These are phyloP conservation scores for Battus philenor DNA, from an alignment of 1,140 invertebrate genomes.

Conservation along the genomic window DNA sequence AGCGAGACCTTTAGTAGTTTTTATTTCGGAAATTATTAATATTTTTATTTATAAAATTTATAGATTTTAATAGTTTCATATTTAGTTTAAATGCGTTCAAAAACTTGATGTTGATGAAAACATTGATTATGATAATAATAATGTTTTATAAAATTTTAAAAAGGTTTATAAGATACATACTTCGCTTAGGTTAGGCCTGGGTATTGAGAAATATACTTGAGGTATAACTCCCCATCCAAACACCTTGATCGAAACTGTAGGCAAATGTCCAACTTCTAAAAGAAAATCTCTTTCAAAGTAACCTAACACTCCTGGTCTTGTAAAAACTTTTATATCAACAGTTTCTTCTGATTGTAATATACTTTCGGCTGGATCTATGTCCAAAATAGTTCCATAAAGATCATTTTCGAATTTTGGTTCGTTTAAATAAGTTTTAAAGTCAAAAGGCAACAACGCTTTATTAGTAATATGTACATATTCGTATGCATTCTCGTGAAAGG, in stretches of 20 bases:
- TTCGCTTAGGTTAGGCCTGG: slow-evolving; percentile 34
- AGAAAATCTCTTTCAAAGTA: slow-evolving; percentile 53
- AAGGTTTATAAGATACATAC: slow-evolving; percentile 29
- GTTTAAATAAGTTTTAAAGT: slow-evolving; percentile 58
- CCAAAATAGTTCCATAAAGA: slow-evolving; percentile 45
- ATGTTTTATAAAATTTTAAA: slow-evolving; percentile 8
- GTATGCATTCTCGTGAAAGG: slow-evolving; percentile 56
- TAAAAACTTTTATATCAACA: slow-evolving; percentile 41
- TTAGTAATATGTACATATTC: slow-evolving; percentile 51
- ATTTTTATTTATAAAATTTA: too few species aligned
- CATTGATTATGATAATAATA: neutral
- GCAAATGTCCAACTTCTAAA: slow-evolving; percentile 58
- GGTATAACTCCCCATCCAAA: slow-evolving; percentile 66
- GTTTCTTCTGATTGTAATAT: slow-evolving; percentile 44
- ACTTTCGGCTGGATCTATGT: slow-evolving; percentile 45
- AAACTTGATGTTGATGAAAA: too few species aligned
- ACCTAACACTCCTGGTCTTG: slow-evolving; percentile 55
- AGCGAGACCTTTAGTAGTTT: too few species aligned
- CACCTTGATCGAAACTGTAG: slow-evolving; percentile 54
- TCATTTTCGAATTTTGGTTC: slow-evolving; percentile 42
- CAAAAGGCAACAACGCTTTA: slow-evolving; percentile 47
- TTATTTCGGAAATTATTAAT: too few species aligned
- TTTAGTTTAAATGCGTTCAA: too few species aligned
- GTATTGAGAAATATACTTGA: slow-evolving; percentile 54
- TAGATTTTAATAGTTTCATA: too few species aligned